Evolutionary conservation across 2,113 vertebrate species (phyloP).

Genomic region (Kryptolebias marmoratus): DNA sequence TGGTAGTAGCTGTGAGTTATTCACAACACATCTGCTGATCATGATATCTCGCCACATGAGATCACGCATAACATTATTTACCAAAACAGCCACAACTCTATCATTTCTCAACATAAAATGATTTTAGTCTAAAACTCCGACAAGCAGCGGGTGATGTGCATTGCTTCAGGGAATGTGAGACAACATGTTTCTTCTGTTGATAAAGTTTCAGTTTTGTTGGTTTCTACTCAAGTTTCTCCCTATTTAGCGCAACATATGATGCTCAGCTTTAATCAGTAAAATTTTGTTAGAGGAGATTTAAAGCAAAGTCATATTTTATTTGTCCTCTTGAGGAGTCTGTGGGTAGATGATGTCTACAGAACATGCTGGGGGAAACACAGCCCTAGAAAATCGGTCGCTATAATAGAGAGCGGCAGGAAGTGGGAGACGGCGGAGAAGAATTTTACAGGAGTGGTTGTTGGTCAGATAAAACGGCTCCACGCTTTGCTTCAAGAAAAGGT

Average conservation of each 20-base stretch:
- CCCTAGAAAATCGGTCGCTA: conserved; percentile 19
- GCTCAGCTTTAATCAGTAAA: not conserved
- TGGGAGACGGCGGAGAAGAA: conserved; percentile 38
- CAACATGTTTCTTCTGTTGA: conserved; percentile 12
- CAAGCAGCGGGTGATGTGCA: too few relatives aligned
- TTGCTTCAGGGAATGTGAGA: too few relatives aligned
- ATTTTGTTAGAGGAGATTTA: not conserved
- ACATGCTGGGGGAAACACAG: conserved; percentile 15
- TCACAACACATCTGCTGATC: too few relatives aligned
- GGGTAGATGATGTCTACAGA: conserved; percentile 29
- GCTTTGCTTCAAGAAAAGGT: conserved; percentile 74
- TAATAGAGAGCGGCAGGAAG: conserved; percentile 12
- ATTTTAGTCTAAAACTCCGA: too few relatives aligned
- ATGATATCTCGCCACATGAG: too few relatives aligned
- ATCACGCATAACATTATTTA: too few relatives aligned
- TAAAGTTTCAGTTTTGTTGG: conserved; percentile 25
- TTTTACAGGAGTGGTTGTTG: conserved; percentile 65
- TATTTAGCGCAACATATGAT: not conserved
- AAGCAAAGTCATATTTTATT: not conserved
- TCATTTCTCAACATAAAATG: too few relatives aligned
- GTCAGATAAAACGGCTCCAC: conserved; percentile 73
- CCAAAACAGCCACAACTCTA: too few relatives aligned
- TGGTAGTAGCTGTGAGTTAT: too few relatives aligned
- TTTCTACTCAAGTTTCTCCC: conserved; percentile 13
- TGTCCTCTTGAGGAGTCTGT: not conserved